phyloP scores from a whole-genome alignment of 1,140 invertebrate genomes.

The Nephila pilipes region DNA sequence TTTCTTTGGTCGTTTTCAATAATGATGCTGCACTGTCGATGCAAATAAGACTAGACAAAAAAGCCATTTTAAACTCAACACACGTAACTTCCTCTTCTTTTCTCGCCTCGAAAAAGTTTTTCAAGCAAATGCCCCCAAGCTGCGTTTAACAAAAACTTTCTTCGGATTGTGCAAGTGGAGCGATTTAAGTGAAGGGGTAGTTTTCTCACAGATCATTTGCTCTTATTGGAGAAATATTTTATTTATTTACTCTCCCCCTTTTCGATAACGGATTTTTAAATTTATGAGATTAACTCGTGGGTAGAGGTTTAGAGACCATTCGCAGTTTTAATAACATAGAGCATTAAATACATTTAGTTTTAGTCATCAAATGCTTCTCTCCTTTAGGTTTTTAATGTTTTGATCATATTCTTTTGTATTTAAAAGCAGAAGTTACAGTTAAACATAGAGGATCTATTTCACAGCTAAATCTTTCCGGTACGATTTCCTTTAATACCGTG shows the following conservation, averaged over 20 bases:
- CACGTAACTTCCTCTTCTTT: slow-evolving; percentile 22
- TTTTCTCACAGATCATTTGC: slow-evolving; percentile 52
- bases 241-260: background rate
- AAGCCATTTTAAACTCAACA: slow-evolving; percentile 42
- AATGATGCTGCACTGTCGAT: slow-evolving; percentile 30
- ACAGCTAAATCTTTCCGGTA: no score
- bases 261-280: background rate
- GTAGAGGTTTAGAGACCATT: background rate
- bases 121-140: slow-evolving; percentile 35
- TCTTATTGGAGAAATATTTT: slow-evolving; percentile 25
- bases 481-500: no score
- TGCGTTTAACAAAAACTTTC: slow-evolving; percentile 44
- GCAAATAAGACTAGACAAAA: slow-evolving; percentile 48
- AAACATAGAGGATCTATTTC: no score
- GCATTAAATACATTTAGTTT: background rate
- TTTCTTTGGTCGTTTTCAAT: background rate
- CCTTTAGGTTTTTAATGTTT: background rate
- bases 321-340: background rate
- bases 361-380: no score
- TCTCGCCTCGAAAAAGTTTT: background rate
- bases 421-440: no score
- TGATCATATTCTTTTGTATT: background rate
- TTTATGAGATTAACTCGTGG: slow-evolving; percentile 32
- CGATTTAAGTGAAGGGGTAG: slow-evolving; percentile 41
- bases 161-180: slow-evolving; percentile 39